phyloP scores from a whole-genome alignment of 2,797 vertebrate genomes.

The Pangasius sanitwongsei region DNA sequence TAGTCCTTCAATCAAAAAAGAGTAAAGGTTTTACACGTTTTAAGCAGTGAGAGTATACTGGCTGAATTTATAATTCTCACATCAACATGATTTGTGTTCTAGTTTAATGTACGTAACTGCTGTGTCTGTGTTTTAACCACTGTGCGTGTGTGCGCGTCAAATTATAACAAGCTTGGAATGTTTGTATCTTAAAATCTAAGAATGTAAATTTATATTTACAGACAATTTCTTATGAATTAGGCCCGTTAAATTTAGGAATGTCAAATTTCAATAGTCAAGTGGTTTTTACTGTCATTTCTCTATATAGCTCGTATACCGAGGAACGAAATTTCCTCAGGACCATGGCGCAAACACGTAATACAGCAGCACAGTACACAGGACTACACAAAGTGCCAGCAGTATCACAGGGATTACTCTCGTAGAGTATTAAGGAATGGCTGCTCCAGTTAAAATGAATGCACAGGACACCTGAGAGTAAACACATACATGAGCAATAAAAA shows the following conservation, averaged over 20 bases:
- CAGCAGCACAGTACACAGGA: not conserved
- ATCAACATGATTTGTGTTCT: not conserved
- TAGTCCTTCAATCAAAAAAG: not conserved
- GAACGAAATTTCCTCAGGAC: not conserved
- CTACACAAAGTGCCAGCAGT: not conserved
- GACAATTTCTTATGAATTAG: not conserved
- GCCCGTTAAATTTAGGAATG: not conserved
- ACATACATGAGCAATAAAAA: not conserved
- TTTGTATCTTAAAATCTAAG: not conserved
- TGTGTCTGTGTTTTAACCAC: not conserved
- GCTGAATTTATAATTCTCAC: not conserved
- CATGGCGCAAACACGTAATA: not conserved
- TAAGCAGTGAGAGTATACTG: not conserved
- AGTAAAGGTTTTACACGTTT: not conserved
- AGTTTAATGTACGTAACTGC: not conserved
- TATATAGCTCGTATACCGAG: not conserved
- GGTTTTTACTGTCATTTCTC: not conserved
- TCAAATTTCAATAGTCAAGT: not conserved
- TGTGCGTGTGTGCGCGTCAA: not conserved
- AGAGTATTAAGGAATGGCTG: not conserved
- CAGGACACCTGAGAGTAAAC: slow-evolving; percentile 3
- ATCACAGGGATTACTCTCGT: not conserved
- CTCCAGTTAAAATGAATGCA: not conserved
- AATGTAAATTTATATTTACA: not conserved
- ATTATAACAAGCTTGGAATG: not conserved